These are phyloP conservation scores for Ammodytes marinus DNA, from an alignment of 2,113 vertebrate genomes.

Conservation along the genomic window DNA sequence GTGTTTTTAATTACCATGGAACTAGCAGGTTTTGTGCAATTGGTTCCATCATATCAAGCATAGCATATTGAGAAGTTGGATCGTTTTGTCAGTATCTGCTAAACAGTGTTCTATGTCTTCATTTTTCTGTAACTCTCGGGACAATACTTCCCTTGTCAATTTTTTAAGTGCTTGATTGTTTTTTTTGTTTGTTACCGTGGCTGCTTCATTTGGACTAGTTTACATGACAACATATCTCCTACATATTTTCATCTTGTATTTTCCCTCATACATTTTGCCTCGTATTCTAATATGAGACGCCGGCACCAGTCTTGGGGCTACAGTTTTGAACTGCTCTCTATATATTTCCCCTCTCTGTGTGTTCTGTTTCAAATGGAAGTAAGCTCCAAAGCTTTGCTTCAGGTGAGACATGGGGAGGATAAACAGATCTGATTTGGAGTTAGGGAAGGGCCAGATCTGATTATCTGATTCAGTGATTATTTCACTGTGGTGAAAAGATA, in stretches of 20 bases:
- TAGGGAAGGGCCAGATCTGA: slow-evolving; percentile 18
- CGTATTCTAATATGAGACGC: not conserved
- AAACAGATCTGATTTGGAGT: slow-evolving; percentile 27
- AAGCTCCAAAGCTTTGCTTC: slow-evolving; percentile 29
- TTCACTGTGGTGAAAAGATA: slow-evolving; percentile 36
- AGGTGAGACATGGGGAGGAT: slow-evolving; percentile 28
- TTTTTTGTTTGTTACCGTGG: not conserved
- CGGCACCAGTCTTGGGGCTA: not conserved
- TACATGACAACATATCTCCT: not conserved
- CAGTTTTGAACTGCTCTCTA: not conserved
- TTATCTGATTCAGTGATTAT: slow-evolving; percentile 45
- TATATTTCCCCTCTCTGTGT: not conserved
- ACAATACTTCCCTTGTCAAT: not conserved
- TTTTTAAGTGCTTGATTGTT: not conserved
- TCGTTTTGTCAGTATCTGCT: not conserved
- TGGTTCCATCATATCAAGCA: not conserved
- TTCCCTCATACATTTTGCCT: not conserved
- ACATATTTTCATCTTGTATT: not conserved
- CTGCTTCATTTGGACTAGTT: not conserved
- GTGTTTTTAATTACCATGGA: not conserved
- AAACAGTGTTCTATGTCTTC: not conserved
- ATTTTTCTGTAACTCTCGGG: not conserved
- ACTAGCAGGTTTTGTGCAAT: not conserved
- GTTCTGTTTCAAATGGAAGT: not conserved
- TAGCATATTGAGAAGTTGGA: not conserved